These are phyloP conservation scores for Bimastos eiseni DNA, from an alignment of 2,888 invertebrate genomes.

Conservation along the genomic window DNA sequence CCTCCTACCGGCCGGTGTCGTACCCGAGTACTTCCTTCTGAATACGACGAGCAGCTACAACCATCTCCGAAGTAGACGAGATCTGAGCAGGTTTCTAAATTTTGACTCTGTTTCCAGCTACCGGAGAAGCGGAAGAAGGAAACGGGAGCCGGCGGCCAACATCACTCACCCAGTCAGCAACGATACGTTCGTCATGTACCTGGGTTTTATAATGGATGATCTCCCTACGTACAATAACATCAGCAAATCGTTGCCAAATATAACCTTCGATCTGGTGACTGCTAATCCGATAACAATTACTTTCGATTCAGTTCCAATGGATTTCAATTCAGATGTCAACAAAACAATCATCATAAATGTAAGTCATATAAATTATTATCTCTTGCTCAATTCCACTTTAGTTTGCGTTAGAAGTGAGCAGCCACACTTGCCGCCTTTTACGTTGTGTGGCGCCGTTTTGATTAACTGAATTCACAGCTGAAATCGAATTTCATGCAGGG, in stretches of 20 bases:
- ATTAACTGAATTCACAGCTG: too few species aligned
- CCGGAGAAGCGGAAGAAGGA: not conserved
- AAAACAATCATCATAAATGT: not conserved
- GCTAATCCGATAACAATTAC: not conserved
- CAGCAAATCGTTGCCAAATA: not conserved
- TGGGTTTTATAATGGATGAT: slow-evolving; percentile 8
- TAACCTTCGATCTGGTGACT: not conserved
- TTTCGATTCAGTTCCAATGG: not conserved
- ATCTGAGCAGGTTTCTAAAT: not conserved
- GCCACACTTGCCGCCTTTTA: too few species aligned
- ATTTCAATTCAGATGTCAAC: not conserved
- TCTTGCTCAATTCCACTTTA: too few species aligned
- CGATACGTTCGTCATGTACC: not conserved
- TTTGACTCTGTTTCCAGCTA: not conserved
- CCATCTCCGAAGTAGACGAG: not conserved
- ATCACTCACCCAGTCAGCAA: not conserved
- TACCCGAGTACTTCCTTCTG: not conserved
- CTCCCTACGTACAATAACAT: slow-evolving; percentile 15
- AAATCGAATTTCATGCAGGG: not conserved
- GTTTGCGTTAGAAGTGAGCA: too few species aligned
- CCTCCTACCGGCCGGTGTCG: slow-evolving; percentile 6
- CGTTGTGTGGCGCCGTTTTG: too few species aligned
- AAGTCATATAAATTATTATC: not conserved
- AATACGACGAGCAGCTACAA: not conserved
- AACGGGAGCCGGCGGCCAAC: not conserved